A percentile compares a stretch with the other conserved stretches of the same genome.
Conservation (phyloP, 2,113 vertebrate genomes). For the Urocynchramus pylzowi region DNA sequence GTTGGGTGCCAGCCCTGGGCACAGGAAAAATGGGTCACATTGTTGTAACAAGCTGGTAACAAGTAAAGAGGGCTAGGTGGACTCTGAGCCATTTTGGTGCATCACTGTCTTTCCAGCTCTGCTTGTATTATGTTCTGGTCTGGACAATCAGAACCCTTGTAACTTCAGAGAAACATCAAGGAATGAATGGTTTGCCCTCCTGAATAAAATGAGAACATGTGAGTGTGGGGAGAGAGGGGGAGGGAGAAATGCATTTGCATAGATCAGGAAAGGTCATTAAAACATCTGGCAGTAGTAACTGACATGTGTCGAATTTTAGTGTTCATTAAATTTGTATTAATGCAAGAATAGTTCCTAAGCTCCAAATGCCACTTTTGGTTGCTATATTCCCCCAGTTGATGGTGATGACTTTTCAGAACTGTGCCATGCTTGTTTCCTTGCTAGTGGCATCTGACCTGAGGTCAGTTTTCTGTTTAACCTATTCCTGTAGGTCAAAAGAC, state of each 20-base stretch:
- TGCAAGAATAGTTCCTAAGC: constrained; percentile 59
- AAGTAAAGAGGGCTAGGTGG: neutral
- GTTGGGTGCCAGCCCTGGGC: neutral
- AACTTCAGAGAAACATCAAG: constrained; percentile 19
- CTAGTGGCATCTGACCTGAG: constrained; percentile 77
- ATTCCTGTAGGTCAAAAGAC: constrained; percentile 75
- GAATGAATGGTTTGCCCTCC: neutral
- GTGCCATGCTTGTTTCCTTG: constrained; percentile 77
- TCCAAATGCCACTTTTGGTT: constrained; percentile 51
- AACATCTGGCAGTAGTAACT: constrained; percentile 73
- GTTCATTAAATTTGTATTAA: constrained; percentile 77
- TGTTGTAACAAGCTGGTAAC: neutral
- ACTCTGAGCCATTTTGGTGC: neutral
- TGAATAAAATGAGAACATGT: constrained; percentile 43
- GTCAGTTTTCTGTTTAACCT: constrained; percentile 83
- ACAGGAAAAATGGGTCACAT: neutral
- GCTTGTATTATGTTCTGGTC: neutral
- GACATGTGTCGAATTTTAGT: constrained; percentile 67
- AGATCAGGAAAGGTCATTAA: constrained; percentile 62
- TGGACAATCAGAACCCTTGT: neutral
- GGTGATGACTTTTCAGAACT: constrained; percentile 61
- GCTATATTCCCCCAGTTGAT: constrained; percentile 10
- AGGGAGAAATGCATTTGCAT: constrained; percentile 47
- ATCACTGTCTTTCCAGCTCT: neutral
- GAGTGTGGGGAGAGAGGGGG: neutral